Base-by-base conservation (phyloP, 2,888 invertebrate genomes). In the Aphelenchoides bicaudatus region DNA sequence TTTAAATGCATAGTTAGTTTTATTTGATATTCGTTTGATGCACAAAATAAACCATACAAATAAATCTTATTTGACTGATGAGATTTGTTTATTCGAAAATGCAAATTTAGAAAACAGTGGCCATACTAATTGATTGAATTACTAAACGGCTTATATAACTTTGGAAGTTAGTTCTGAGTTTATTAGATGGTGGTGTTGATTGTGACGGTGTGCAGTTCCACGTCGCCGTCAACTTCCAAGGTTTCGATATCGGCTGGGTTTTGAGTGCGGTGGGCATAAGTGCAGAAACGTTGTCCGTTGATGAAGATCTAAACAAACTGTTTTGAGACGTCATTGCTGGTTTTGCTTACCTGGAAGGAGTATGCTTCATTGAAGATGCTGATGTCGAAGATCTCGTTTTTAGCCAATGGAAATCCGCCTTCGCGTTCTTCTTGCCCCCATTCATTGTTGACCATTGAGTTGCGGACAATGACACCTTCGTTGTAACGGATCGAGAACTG, bases 361-460 rank as follows among this genome's bases (percentile, higher is more conserved):
- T 66, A 75, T 52, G 69, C 70, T 61, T 77, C 75, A 61, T 77
- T 76, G 67, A 78, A 68, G 59, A 77, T 70, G 52, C 77, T 77
- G 43, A 74, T 46, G 61, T 77, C 77, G 64, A 78, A 74, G 70
- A 77, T 65, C 63, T 75, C 67, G 56, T 68, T 66, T 66, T 75
- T 74, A 39, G 59, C 56, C 47, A 78, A 59, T 30, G 71, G 69
- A 59, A 77, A 67, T 25, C 61, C 66, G 57, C 78, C 78, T 39
- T 78, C 78, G 25, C 76, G 59, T 62, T 78, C 78, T 58, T 79
- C 78, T 51, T 67, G 64, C 21, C 75, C 78, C 78, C 78, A 78
- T 13, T 65, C 63, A 38, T 70, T 72, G 63, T 69, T 66, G 8
- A 51, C 59, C 71, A 74, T 71, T 6, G 76, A 66, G 55, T 78